Base-by-base conservation (phyloP, 2,113 vertebrate genomes). In the Macrotis lagotis region DNA sequence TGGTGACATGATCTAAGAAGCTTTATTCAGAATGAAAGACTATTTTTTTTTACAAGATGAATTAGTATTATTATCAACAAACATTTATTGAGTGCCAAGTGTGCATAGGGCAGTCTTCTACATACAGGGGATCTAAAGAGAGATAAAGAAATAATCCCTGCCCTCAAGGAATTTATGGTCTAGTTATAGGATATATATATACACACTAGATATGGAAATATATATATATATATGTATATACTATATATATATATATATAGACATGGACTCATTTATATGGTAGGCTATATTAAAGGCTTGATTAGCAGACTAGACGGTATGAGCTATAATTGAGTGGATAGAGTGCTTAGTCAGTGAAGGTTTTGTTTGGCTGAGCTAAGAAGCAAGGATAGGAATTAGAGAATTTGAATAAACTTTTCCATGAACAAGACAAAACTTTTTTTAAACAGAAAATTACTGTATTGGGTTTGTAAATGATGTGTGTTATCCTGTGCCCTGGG, bases 381-480 rank as follows among this genome's bases (percentile, higher is more conserved):
- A 92, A 91, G 92, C 66, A 88, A 95, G 26, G 52, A 53, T 31
- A 93, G 83, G 47, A 12, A 28, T 93, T 83, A 83, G 66, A 88
- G 51, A 90, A 37, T 66, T 93, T 93, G 49, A 7, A 24, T n/a
- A 25, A 88, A 66, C 44, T 51, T 92, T 97, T 6, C 50, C 59
- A 83, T 47, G 44, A 94, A 48, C 95, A 95, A 50, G 90, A 51
- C 93, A 66, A 89, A 89, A n/a, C 6, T 0, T 52, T 95, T 91
- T 93, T 94, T 96, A 94, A 31, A 83, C 6, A n/a, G 19, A 44
- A 83, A 90, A 55, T 37, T 90, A 3, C 51, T 88, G 0, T 74
- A 28, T 49, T 95, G 88, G 89, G 52, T 96, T 96, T 96, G 51
- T 96, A 66, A 88, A 89, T 92, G 49, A 25, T 94, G 0, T 25